Conservation (phyloP, 2,113 vertebrate genomes). For the Heterochromis multidens region DNA sequence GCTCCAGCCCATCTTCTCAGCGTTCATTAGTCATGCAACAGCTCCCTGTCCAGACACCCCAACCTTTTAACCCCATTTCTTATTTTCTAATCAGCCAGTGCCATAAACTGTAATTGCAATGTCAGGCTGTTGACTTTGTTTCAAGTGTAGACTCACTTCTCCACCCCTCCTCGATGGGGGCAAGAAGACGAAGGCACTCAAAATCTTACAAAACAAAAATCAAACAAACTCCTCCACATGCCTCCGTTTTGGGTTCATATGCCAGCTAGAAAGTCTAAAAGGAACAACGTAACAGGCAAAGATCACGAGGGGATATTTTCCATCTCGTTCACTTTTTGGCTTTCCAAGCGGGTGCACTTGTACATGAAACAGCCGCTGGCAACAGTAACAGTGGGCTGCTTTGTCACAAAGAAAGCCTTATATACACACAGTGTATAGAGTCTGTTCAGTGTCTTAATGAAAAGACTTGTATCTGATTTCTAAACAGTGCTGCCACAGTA, state of each 20-base stretch:
- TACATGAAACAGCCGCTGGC: slow-evolving; percentile 6
- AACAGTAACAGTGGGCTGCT: background rate
- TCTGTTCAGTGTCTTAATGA: slow-evolving; percentile 11
- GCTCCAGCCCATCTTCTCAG: background rate
- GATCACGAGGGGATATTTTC: background rate
- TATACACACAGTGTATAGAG: background rate
- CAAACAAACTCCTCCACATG: background rate
- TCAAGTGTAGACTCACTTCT: background rate
- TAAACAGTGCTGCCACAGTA: background rate
- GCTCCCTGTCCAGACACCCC: slow-evolving; percentile 37
- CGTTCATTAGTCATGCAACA: slow-evolving; percentile 53
- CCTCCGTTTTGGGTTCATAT: background rate
- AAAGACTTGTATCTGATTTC: slow-evolving; percentile 13
- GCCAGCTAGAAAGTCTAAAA: background rate
- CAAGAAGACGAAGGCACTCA: background rate
- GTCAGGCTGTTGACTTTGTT: slow-evolving; percentile 49
- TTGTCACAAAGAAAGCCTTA: background rate
- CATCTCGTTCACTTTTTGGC: background rate
- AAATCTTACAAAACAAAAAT: background rate
- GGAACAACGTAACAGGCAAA: background rate
- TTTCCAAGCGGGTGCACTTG: background rate
- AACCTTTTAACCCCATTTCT: slow-evolving; percentile 55
- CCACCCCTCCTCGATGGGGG: background rate
- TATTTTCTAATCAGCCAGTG: slow-evolving; percentile 57
- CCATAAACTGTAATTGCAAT: slow-evolving; percentile 60